Evolutionary conservation across 2,113 vertebrate genomes (phyloP).

Genomic region (Scophthalmus maximus): DNA sequence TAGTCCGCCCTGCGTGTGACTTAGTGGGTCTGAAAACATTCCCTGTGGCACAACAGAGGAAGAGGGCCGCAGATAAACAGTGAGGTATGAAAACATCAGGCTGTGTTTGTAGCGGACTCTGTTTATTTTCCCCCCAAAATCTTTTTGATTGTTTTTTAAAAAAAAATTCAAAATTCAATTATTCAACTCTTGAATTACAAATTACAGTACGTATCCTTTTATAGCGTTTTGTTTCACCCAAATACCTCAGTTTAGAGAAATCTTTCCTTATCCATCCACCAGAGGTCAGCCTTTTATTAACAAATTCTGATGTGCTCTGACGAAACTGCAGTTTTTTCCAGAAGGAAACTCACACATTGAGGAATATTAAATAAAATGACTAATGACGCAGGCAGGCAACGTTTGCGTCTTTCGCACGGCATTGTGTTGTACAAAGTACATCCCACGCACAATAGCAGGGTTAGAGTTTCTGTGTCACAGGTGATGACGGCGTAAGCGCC

Average conservation of each 20-base stretch:
- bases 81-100: slow-evolving; percentile 61
- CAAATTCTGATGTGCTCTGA: slow-evolving; percentile 43
- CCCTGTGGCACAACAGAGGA: slow-evolving; percentile 70
- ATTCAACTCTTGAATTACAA: background rate
- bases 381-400: background rate
- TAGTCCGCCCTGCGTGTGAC: slow-evolving; percentile 74
- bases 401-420: background rate
- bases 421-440: background rate
- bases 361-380: slow-evolving; percentile 8
- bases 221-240: slow-evolving; percentile 13
- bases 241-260: background rate
- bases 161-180: slow-evolving; percentile 21
- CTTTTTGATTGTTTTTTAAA: slow-evolving; percentile 3
- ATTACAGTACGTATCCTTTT: slow-evolving; percentile 1
- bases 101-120: slow-evolving; percentile 38
- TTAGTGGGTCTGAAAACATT: slow-evolving; percentile 75
- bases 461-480: slow-evolving; percentile 5
- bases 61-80: slow-evolving; percentile 62
- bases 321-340: slow-evolving; percentile 28
- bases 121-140: background rate
- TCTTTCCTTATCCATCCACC: slow-evolving; percentile 68
- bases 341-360: slow-evolving; percentile 1
- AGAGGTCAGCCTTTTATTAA: slow-evolving; percentile 83
- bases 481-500: slow-evolving; percentile 16
- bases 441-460: background rate